These are phyloP conservation scores for Euplexia lucipara DNA, from an alignment of 2,888 invertebrate genomes.

Conservation along the genomic window DNA sequence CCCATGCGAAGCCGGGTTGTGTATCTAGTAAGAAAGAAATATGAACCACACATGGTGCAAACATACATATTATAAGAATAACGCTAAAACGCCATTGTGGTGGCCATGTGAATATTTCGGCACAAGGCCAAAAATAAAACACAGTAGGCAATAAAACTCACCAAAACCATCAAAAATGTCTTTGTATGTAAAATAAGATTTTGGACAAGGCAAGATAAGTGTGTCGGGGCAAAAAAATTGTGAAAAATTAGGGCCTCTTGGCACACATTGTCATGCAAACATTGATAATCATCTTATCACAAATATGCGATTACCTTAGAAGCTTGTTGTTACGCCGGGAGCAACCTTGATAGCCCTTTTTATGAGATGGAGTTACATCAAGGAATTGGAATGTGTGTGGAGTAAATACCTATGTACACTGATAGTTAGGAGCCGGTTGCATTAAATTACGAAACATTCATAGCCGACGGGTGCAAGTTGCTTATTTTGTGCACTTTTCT, in stretches of 20 bases:
- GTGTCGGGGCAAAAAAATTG: slow-evolving; percentile 2
- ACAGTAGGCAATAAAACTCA: slow-evolving; percentile 14
- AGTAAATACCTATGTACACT: neutral
- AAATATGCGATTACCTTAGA: slow-evolving; percentile 19
- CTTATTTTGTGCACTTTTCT: no score
- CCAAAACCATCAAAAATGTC: slow-evolving; percentile 14
- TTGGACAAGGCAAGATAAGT: slow-evolving; percentile 16
- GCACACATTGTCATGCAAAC: slow-evolving; percentile 19
- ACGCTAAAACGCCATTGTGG: no score
- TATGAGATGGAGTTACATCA: slow-evolving; percentile 12
- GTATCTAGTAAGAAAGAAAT: no score
- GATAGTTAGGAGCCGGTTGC: no score
- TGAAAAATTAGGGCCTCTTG: slow-evolving; percentile 45
- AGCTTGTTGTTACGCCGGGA: neutral
- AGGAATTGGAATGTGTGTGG: neutral
- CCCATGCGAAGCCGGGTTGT: no score
- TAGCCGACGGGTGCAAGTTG: no score
- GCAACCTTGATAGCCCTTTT: slow-evolving; percentile 34
- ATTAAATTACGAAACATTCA: no score
- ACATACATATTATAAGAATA: neutral
- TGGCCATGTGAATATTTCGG: neutral
- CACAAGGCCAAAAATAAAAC: neutral
- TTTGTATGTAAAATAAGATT: neutral
- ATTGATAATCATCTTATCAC: slow-evolving; percentile 41
- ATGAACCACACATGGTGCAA: neutral